Conservation (phyloP, 2,113 vertebrate genomes). For the Hiodon tergisus region DNA sequence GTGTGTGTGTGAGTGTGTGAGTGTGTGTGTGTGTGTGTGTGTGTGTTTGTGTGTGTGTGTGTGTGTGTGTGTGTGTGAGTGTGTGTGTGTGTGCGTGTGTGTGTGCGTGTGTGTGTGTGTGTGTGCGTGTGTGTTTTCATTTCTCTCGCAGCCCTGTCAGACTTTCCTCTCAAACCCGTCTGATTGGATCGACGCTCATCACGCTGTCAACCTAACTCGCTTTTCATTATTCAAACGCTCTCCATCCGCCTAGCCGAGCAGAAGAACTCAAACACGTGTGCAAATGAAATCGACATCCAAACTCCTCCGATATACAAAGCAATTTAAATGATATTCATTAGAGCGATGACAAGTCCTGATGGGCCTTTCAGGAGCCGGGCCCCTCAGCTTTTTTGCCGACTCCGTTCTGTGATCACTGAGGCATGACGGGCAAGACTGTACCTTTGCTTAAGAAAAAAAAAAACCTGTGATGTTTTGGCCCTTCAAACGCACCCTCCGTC, state of each 20-base stretch:
- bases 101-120: not conserved
- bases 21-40: not conserved
- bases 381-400: slow-evolving; percentile 62
- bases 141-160: slow-evolving; percentile 69
- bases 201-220: slow-evolving; percentile 86
- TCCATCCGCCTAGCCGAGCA: slow-evolving; percentile 87
- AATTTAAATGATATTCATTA: slow-evolving; percentile 99
- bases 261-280: slow-evolving; percentile 87
- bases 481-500: too few species aligned
- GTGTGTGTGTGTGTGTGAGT: not conserved
- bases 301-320: slow-evolving; percentile 98
- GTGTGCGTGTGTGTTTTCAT: slow-evolving; percentile 47
- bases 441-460: slow-evolving; percentile 19
- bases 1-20: too few species aligned
- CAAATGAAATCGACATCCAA: slow-evolving; percentile 99
- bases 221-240: slow-evolving; percentile 95
- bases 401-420: slow-evolving; percentile 67
- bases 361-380: slow-evolving; percentile 78
- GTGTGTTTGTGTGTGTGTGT: not conserved
- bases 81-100: slow-evolving; percentile 24
- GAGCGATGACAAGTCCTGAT: slow-evolving; percentile 97
- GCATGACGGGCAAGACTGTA: slow-evolving; percentile 64
- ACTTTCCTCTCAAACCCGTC: slow-evolving; percentile 81
- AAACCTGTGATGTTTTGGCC: not conserved
- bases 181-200: slow-evolving; percentile 89